A percentile compares a stretch with the other conserved stretches of the same genome.
These are phyloP conservation scores for Lepidochrysops patricia DNA, from an alignment of 2,888 invertebrate species.

Conservation along the genomic window DNA sequence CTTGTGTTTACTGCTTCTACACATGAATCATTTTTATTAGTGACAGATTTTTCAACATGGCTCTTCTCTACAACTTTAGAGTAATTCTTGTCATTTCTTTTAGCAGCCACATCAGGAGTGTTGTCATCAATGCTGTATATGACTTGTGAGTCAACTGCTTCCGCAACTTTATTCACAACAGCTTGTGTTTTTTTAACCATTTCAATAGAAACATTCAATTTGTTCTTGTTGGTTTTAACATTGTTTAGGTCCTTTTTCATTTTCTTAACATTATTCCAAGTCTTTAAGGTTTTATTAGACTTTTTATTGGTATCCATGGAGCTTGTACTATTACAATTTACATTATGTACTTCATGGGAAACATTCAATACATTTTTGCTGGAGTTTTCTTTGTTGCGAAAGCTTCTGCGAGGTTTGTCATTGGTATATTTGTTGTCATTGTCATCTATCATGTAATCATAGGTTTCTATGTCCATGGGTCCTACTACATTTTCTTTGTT, in stretches of 20 bases:
- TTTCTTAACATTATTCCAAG: constrained; percentile 59
- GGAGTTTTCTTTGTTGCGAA: constrained; percentile 42
- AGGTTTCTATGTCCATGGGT: constrained; percentile 47
- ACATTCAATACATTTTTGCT: constrained; percentile 29
- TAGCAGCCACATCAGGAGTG: constrained; percentile 31
- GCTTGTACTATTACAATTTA: constrained; percentile 34
- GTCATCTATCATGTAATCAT: constrained; percentile 34
- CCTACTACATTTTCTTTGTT: constrained; percentile 40
- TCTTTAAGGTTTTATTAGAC: constrained; percentile 41
- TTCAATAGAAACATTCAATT: constrained; percentile 65
- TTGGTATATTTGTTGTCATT: constrained; percentile 44
- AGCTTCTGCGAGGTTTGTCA: constrained; percentile 51
- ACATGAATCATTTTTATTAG: neutral
- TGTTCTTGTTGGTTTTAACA: constrained; percentile 50
- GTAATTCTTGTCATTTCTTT: constrained; percentile 16
- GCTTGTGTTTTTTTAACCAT: constrained; percentile 51
- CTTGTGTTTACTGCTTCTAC: neutral
- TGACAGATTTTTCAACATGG: neutral
- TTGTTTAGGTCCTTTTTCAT: constrained; percentile 66
- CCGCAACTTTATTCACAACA: constrained; percentile 27
- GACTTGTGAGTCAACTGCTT: constrained; percentile 8
- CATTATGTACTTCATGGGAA: constrained; percentile 30
- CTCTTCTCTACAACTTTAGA: constrained; percentile 13
- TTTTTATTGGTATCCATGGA: constrained; percentile 30
- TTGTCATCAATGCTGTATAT: constrained; percentile 34